Evolutionary conservation across 1,140 invertebrate species (phyloP).

Genomic region (Acromyrmex echinatior): DNA sequence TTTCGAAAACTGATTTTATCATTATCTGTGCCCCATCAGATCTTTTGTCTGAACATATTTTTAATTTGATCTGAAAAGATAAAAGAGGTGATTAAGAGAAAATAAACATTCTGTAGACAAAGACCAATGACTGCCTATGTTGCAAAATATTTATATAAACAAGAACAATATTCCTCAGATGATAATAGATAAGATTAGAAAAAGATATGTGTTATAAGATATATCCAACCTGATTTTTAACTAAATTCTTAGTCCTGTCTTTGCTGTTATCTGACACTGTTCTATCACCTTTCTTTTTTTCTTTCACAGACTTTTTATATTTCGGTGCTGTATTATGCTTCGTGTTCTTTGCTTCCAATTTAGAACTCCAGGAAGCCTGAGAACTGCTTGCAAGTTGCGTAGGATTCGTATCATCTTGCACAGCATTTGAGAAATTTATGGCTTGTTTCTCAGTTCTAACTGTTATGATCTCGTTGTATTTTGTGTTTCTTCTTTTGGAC

Average conservation of each 20-base stretch:
- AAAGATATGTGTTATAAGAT: not conserved
- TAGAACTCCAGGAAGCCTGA: not conserved
- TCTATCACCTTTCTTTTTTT: not conserved
- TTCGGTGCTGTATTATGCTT: not conserved
- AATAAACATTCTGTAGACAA: too few species aligned
- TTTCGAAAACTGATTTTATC: too few species aligned
- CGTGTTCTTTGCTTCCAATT: not conserved
- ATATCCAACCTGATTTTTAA: slow-evolving; percentile 20
- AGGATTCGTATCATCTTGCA: not conserved
- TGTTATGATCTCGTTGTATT: too few species aligned
- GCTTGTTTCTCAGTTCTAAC: not conserved
- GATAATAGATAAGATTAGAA: not conserved
- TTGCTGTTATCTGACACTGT: not conserved
- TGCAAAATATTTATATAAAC: not conserved
- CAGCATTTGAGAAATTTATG: not conserved
- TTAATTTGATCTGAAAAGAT: too few species aligned
- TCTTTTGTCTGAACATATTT: too few species aligned
- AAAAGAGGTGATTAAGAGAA: too few species aligned
- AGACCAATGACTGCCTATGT: not conserved
- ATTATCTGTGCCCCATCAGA: too few species aligned
- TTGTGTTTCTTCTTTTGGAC: not conserved
- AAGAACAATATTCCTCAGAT: not conserved
- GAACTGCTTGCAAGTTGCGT: not conserved
- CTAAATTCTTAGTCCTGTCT: not conserved
- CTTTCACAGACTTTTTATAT: not conserved